A percentile compares a stretch with the other conserved stretches of the same genome.
phyloP scores from a whole-genome alignment of 2,888 invertebrate genomes.

The Physocephala rufipes region DNA sequence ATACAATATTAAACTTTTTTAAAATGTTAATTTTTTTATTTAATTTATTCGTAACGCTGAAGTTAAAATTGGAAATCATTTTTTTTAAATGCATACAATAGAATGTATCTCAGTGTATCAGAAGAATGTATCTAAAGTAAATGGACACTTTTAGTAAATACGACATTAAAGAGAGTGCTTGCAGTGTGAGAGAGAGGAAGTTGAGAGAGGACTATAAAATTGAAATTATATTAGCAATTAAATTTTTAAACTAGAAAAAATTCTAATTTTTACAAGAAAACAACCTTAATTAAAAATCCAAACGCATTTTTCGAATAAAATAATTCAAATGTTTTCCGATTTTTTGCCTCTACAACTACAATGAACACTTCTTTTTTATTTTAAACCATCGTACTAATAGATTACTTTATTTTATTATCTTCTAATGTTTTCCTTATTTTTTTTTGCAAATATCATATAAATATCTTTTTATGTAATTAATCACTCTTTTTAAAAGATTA shows the following conservation, averaged over 20 bases:
- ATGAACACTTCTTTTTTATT: neutral
- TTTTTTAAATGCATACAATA: neutral
- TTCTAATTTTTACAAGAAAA: neutral
- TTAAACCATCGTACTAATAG: slow-evolving; percentile 1
- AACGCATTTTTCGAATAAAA: neutral
- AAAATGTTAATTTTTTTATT: neutral
- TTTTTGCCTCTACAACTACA: slow-evolving; percentile 13
- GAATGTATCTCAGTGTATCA: slow-evolving; percentile 7
- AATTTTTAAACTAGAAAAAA: neutral
- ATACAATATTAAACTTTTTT: slow-evolving; percentile 10
- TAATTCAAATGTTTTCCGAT: neutral
- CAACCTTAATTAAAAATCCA: neutral
- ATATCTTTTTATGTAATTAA: slow-evolving; percentile 18
- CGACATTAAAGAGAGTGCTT: neutral
- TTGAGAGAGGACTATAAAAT: neutral
- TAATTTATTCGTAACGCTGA: neutral
- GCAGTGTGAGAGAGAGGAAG: neutral
- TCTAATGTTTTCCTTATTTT: slow-evolving; percentile 17
- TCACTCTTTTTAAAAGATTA: slow-evolving; percentile 18
- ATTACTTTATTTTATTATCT: slow-evolving; percentile 30
- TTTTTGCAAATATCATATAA: neutral
- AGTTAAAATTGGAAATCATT: neutral
- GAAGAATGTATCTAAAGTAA: neutral
- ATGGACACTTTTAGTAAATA: neutral
- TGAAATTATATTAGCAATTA: neutral